Base-by-base conservation (phyloP, 1,140 invertebrate species). In the Triops longicaudatus region DNA sequence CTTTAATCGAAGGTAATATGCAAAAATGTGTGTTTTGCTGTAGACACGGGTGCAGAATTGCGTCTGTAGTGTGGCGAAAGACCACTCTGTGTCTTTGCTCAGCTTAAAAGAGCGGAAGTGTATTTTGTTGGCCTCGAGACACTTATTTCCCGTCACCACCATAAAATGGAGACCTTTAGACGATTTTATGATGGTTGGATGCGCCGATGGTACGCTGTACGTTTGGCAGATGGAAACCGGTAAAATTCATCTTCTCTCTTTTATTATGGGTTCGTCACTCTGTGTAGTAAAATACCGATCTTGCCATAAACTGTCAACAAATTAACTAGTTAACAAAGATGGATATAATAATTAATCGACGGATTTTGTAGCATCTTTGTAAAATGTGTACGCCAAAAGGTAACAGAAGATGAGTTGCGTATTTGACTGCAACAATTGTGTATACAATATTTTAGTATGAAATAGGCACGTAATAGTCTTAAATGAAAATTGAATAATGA, bases 161-260 rank as follows among this genome's bases (percentile, higher is more conserved):
- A 97, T 99, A 76, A 98, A 98, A 84, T 99, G 97, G 96, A 87
- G 97, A 31, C 97, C 97, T 0, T 87, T 97, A 1, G 97, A 99
- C 84, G 98, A 99, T 83, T 99, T 98, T 83, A 94, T 99, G 88
- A 92, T 99, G 79, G 94, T 99, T 22, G 94, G 94, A n/a, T 98
- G 96, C 83, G 93, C 94, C 12, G 97, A 99, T 86, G 96, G 97
- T 17, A 96, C 95, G 7, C 96, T 98, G 11, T 98, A 98, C 84
- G 95, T 99, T 1, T 99, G 98, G 98, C 97, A 99, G 88, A 99
- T 99, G 96, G 98, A 99, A 86, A 99, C 97, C 72, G 97, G 90
- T 89, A 79, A 80, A 79, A 77, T 17, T 7, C 14, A 63, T 63
- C 7, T 6, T 63, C 50, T 17, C 22, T 63, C 50, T 9, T 63